Conservation (phyloP, 2,797 vertebrate species). For the Leptoclinus maculatus region DNA sequence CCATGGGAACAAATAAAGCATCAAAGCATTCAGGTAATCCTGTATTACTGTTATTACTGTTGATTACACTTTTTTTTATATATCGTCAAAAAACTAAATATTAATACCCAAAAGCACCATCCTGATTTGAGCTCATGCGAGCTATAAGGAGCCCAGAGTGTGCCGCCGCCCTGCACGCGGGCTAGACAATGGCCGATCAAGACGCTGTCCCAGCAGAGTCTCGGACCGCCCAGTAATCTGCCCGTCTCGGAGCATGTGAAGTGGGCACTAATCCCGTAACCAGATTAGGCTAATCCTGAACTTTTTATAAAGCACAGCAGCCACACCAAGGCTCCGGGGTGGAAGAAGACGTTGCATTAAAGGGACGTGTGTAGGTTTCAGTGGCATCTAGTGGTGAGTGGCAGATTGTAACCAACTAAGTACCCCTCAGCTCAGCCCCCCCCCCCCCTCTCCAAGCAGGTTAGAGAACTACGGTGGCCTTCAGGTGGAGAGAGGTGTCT, state of each 20-base stretch:
- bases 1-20: not conserved
- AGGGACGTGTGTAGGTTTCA: too few species aligned
- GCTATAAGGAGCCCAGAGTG: not conserved
- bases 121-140: not conserved
- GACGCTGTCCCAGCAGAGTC: constrained; percentile 24
- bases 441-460: too few species aligned
- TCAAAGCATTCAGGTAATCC: not conserved
- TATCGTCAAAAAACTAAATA: not conserved
- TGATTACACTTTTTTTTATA: not conserved
- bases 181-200: constrained; percentile 7
- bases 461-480: too few species aligned
- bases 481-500: too few species aligned
- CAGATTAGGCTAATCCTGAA: constrained; percentile 84
- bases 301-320: constrained; percentile 81
- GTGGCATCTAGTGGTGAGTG: too few species aligned
- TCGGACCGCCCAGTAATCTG: constrained; percentile 63
- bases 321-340: constrained; percentile 21
- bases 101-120: not conserved
- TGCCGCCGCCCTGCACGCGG: not conserved
- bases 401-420: too few species aligned
- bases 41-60: not conserved
- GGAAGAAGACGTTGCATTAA: constrained; percentile 29
- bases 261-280: constrained; percentile 82
- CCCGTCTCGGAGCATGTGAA: constrained; percentile 74
- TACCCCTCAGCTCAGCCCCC: too few species aligned